Percentiles rank a stretch among this genome's conserved stretches.
Conservation (phyloP, 2,797 vertebrate genomes). For the Microcaecilia unicolor region DNA sequence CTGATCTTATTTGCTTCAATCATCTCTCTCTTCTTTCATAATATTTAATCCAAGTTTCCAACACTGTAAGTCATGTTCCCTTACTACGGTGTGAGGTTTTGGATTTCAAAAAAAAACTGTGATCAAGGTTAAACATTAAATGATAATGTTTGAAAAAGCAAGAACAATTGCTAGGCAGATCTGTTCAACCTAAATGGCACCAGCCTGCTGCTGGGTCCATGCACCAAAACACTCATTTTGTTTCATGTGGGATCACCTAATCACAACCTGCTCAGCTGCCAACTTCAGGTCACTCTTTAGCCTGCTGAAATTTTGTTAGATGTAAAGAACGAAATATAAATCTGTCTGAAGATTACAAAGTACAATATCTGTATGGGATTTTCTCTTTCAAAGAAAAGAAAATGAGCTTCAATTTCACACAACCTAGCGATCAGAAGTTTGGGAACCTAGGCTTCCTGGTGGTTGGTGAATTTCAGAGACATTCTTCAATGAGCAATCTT, state of each 20-base stretch:
- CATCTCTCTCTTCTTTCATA: background rate
- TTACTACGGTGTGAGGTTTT: too few species aligned
- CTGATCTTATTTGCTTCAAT: too few species aligned
- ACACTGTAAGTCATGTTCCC: fast-evolving
- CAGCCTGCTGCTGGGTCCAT: background rate
- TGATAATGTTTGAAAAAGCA: background rate
- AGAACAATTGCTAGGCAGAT: background rate
- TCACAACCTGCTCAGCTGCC: fast-evolving
- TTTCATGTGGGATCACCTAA: background rate
- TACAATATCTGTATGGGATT: too few species aligned
- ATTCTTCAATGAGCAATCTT: too few species aligned
- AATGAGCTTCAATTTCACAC: too few species aligned
- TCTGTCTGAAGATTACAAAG: too few species aligned
- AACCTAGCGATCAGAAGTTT: too few species aligned
- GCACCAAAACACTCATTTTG: fast-evolving
- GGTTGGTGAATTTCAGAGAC: too few species aligned
- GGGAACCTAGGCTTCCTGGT: too few species aligned
- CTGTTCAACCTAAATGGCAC: background rate
- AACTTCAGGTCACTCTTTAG: background rate
- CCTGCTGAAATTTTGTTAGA: background rate
- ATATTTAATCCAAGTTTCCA: background rate
- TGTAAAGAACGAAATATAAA: background rate
- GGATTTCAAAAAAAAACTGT: background rate
- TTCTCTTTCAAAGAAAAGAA: too few species aligned
- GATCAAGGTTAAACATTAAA: background rate